A percentile compares a stretch with the other conserved stretches of the same genome.
Evolutionary conservation across 2,888 invertebrate genomes (phyloP).

Genomic region (Epinotia bilunana): DNA sequence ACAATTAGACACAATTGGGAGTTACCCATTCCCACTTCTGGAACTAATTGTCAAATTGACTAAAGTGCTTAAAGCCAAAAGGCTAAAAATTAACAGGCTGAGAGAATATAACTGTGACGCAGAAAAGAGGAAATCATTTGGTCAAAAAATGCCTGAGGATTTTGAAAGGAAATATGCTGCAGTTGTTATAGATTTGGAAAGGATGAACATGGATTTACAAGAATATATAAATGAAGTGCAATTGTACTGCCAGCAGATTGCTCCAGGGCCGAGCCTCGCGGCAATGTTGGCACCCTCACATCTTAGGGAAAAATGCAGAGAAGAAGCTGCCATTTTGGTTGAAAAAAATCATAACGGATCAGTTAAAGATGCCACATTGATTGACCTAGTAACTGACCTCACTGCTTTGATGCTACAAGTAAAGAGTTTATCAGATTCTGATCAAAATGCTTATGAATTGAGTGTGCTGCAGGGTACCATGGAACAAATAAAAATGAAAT

Average conservation of each 20-base stretch:
- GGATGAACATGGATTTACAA: constrained; percentile 94
- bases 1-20: constrained; percentile 86
- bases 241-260: constrained; percentile 92
- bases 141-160: constrained; percentile 91
- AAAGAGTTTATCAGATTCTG: constrained; percentile 90
- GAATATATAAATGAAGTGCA: constrained; percentile 94
- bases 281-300: constrained; percentile 96
- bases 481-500: constrained; percentile 92
- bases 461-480: constrained; percentile 96
- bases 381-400: constrained; percentile 93
- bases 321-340: constrained; percentile 93
- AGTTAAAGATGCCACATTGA: constrained; percentile 86
- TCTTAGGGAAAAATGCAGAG: constrained; percentile 93
- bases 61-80: constrained; percentile 93
- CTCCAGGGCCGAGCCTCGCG: constrained; percentile 93
- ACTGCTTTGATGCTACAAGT: constrained; percentile 96
- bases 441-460: constrained; percentile 95
- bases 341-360: constrained; percentile 87
- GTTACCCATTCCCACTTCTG: constrained; percentile 93
- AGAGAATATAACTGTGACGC: constrained; percentile 96
- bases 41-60: constrained; percentile 94
- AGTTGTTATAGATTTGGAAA: constrained; percentile 94
- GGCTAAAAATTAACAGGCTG: constrained; percentile 90
- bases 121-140: constrained; percentile 93
- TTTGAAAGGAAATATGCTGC: constrained; percentile 96